A percentile compares a stretch with the other conserved stretches of the same genome.
Conservation (phyloP, 1,140 invertebrate genomes). For the Melipona quadrifasciata region DNA sequence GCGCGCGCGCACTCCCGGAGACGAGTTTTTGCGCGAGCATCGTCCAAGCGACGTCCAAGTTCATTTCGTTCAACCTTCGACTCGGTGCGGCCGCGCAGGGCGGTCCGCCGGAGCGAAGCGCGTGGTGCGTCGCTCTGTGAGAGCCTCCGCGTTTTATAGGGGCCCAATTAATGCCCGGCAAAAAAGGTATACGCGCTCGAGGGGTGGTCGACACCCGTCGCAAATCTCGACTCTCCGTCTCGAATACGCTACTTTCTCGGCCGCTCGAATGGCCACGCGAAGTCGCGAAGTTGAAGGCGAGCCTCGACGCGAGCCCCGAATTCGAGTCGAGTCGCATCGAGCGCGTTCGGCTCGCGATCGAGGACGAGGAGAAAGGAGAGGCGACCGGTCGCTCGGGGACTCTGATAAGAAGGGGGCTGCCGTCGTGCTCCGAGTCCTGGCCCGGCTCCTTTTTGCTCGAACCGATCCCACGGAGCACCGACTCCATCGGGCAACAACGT, state of each 20-base stretch:
- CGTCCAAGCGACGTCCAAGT: constrained; percentile 52
- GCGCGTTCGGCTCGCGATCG: too few relatives aligned
- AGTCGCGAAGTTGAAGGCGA: too few relatives aligned
- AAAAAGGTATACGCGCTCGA: constrained; percentile 70
- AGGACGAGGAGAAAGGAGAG: not conserved
- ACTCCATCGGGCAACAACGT: not conserved
- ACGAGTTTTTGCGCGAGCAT: constrained; percentile 73
- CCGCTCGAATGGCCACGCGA: too few relatives aligned
- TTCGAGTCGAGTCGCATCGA: too few relatives aligned
- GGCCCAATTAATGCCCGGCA: constrained; percentile 74
- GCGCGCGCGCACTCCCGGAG: constrained; percentile 50
- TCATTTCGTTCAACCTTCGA: constrained; percentile 66
- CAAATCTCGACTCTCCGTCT: constrained; percentile 41
- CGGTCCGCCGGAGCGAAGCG: constrained; percentile 36
- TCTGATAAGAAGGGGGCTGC: constrained; percentile 59
- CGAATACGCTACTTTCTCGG: not conserved
- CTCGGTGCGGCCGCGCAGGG: constrained; percentile 41
- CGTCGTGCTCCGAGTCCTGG: constrained; percentile 21
- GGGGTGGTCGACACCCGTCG: constrained; percentile 74
- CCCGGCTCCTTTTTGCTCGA: constrained; percentile 56
- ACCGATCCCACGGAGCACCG: constrained; percentile 39
- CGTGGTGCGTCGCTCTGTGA: constrained; percentile 48
- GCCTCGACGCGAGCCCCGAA: not conserved
- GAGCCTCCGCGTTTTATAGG: constrained; percentile 70
- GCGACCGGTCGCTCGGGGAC: not conserved